Percentiles rank a stretch among this genome's conserved stretches.
Conservation (phyloP, 2,888 invertebrate species). For the Drosophila aldrichi region DNA sequence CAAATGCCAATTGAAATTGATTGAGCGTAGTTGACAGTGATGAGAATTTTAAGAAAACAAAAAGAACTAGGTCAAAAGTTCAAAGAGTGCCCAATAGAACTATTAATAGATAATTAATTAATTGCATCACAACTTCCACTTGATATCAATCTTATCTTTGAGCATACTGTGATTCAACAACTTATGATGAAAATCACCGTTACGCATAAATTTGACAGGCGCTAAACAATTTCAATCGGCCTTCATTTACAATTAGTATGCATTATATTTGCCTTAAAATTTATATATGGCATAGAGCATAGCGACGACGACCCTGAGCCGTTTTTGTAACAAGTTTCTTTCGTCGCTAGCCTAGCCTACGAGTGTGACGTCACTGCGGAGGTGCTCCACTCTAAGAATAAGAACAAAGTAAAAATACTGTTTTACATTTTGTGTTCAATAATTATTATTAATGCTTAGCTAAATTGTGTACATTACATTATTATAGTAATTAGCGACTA, state of each 20-base stretch:
- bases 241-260: slow-evolving; percentile 63
- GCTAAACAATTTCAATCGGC: slow-evolving; percentile 44
- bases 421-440: slow-evolving; percentile 35
- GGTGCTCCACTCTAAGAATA: slow-evolving; percentile 43
- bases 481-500: slow-evolving; percentile 55
- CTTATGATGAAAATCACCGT: slow-evolving; percentile 34
- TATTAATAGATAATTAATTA: slow-evolving; percentile 6
- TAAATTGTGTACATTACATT: slow-evolving; percentile 71
- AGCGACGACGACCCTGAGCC: slow-evolving; percentile 39
- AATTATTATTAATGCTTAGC: slow-evolving; percentile 66
- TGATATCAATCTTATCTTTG: slow-evolving; percentile 36
- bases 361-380: slow-evolving; percentile 63
- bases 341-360: slow-evolving; percentile 11
- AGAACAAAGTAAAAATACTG: slow-evolving; percentile 34
- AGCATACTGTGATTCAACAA: slow-evolving; percentile 24
- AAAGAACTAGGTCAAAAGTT: slow-evolving; percentile 77
- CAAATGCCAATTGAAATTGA: slow-evolving; percentile 62
- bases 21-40: slow-evolving; percentile 40
- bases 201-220: slow-evolving; percentile 4
- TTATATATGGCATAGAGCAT: slow-evolving; percentile 3
- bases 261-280: slow-evolving; percentile 41
- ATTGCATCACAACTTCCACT: slow-evolving; percentile 4
- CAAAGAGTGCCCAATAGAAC: slow-evolving; percentile 27
- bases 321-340: slow-evolving; percentile 38
- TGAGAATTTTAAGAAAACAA: slow-evolving; percentile 16